phyloP scores from a whole-genome alignment of 2,888 invertebrate genomes.

The Eupithecia insigniata region DNA sequence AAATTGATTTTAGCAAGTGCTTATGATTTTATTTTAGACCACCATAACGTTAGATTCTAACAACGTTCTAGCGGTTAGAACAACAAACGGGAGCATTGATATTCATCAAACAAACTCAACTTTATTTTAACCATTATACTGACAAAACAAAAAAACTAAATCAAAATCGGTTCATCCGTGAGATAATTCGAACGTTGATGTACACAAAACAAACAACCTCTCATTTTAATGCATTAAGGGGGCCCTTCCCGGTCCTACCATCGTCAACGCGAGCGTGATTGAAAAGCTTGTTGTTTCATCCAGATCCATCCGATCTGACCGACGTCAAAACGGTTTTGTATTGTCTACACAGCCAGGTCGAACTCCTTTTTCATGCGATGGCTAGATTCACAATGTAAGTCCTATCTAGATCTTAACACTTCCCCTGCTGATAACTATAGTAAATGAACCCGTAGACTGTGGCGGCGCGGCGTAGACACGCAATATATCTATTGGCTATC shows the following conservation, averaged over 20 bases:
- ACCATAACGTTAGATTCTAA: too few species aligned
- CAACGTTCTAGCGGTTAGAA: too few species aligned
- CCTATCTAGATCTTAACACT: background rate
- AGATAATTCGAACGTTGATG: background rate
- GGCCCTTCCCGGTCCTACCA: too few species aligned
- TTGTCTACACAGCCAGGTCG: background rate
- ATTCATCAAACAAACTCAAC: background rate
- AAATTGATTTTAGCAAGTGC: background rate
- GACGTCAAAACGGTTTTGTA: background rate
- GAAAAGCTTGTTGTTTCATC: too few species aligned
- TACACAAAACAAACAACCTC: background rate
- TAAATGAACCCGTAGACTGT: background rate
- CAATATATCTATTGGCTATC: background rate
- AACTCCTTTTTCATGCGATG: background rate
- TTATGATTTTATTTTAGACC: background rate
- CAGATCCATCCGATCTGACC: background rate
- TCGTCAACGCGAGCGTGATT: too few species aligned
- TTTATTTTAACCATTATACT: background rate
- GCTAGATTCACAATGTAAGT: background rate
- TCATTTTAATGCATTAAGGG: background rate
- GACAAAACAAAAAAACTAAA: too few species aligned
- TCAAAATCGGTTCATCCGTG: too few species aligned
- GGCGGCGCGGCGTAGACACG: background rate
- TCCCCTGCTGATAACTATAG: background rate
- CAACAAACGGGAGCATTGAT: background rate